Evolutionary conservation across 2,797 vertebrate species (phyloP).

Genomic region (Toxotes lorentzi): DNA sequence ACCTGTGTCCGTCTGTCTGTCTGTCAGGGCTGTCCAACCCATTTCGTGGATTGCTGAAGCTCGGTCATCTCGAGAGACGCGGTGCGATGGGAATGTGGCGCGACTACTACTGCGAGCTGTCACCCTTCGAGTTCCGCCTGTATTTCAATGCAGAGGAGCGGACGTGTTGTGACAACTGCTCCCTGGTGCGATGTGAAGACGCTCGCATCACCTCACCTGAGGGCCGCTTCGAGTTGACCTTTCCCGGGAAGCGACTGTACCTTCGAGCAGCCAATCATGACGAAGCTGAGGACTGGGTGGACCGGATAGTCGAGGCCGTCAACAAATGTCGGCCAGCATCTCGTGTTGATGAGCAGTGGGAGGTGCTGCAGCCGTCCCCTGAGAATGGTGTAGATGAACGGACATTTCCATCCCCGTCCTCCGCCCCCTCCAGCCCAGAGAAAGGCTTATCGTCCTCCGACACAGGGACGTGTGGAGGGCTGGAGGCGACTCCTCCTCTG

Average conservation of each 20-base stretch:
- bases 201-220: constrained; percentile 82
- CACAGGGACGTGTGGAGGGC: not conserved
- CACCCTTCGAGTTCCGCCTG: constrained; percentile 92
- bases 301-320: constrained; percentile 91
- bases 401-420: constrained; percentile 27
- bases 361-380: constrained; percentile 77
- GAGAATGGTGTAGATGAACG: constrained; percentile 60
- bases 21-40: constrained; percentile 92
- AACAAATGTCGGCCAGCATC: constrained; percentile 87
- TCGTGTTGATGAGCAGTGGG: constrained; percentile 87
- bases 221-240: constrained; percentile 92
- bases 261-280: constrained; percentile 89
- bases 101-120: constrained; percentile 93
- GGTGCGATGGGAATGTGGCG: constrained; percentile 92
- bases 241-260: constrained; percentile 87
- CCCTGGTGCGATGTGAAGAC: constrained; percentile 92
- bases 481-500: constrained; percentile 26
- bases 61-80: constrained; percentile 91
- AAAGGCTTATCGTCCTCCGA: constrained; percentile 7
- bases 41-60: constrained; percentile 94
- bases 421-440: constrained; percentile 60
- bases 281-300: constrained; percentile 97
- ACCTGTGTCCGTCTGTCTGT: not conserved
- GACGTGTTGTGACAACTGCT: constrained; percentile 90
- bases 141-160: constrained; percentile 89